Base-by-base conservation (phyloP, 2,797 vertebrate species). In the Notamacropus eugenii region DNA sequence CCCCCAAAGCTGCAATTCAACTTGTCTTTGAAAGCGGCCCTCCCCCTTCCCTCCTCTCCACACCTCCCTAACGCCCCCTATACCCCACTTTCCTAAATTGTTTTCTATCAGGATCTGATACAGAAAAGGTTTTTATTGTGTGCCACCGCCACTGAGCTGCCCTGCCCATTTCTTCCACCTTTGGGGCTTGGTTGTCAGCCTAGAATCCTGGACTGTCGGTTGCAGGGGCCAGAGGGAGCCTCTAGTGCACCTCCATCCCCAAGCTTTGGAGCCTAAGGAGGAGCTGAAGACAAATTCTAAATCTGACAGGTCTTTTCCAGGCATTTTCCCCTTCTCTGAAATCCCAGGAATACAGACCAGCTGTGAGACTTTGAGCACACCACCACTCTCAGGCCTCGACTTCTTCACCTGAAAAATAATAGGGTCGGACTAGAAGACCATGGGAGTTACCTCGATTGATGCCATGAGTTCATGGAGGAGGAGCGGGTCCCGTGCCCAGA, bases 1-100 rank as follows among this genome's bases (percentile, higher is more conserved):
- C 16, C 40, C 58, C 54, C 56, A 52, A 62, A 93, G 94, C 50
- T 95, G 90, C 93, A 94, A 91, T 97, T 97, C 90, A 95, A 94
- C 82, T 50, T 22, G 52, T 96, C 58, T 97, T 97, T 96, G 87
- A 94, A 92, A 96, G 52, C 54, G 92, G 46, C 58, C 67, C 22
- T 27, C 40, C 40, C 22, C 22, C 74, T 27, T 50, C 31, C 67
- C n/a, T 82, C 67, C 19, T 55, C 54, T 55, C 5, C 52, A 90
- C 90, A 31, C 52, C 74, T 87, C 40, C 40, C 40, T 50, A 2
- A 1, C 40, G 8, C 31, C 34, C 74, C 40, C n/a, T 1, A 46
- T 46, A 14, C 74, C 19, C 40, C 6, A 9, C 22, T 87, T 87
- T 87, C 28, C 74, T 27, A 67, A 52, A 50, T 31, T 56, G 34